Base-by-base conservation (phyloP, 2,113 vertebrate species). In the Henicopernis longicauda region DNA sequence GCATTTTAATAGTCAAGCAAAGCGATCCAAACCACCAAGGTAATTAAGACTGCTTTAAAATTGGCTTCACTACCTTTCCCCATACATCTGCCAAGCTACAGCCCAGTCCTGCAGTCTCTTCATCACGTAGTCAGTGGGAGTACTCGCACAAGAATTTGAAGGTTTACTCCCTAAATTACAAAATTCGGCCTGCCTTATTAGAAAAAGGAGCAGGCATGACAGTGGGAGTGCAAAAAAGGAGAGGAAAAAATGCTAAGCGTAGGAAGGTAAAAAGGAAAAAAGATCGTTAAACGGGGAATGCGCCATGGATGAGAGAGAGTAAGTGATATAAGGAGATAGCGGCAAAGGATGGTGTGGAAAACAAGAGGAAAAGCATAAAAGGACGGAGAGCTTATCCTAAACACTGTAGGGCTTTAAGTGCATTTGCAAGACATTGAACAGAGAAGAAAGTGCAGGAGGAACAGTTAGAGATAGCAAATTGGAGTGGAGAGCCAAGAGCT, bases 31-130 rank as follows among this genome's bases (percentile, higher is more conserved):
- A 94, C 71, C 71, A 90, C 63, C 23, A 73, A 83, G 74, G 62
- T 88, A 95, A 95, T 78, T 88, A 95, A 91, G 49, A 89, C 18
- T 50, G 31, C n/a, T 85, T 95, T 83, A 81, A 90, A 93, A 91
- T 23, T 91, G 54, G 66, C 50, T 94, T 80, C n/a, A 23, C 49
- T 85, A 40, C 45, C 26, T 89, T 94, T 72, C 22, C 38, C 23
- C 62, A 63, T 26, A 29, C 17, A 36, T 34, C 42, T 88, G 47
- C 65, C 54, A 91, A 77, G 23, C 31, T 71, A 82, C 1, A 2
- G 42, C 26, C 66, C n/a, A 71, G 54, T 85, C 58, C 49, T 63
- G 42, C 20, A 90, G 34, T 40, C 29, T 40, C 81, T 80, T 77
- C 72, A 82, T 90, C 80, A 79, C 1, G 1, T 32, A 76, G 78